A percentile compares a stretch with the other conserved stretches of the same genome.
Conservation (phyloP, 2,888 invertebrate species). For the Geophilus truncorum region DNA sequence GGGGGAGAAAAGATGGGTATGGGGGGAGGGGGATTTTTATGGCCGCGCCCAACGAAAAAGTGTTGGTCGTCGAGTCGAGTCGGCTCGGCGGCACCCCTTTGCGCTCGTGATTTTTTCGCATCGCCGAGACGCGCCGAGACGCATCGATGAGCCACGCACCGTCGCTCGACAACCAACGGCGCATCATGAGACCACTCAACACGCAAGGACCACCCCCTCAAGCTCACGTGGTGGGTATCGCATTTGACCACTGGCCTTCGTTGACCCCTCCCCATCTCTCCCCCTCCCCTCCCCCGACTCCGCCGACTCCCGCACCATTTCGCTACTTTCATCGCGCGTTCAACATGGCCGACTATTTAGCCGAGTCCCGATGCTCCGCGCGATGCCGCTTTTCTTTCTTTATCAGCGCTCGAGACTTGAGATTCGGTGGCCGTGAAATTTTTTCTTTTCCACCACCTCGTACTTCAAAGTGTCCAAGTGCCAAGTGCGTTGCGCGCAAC, state of each 20-base stretch:
- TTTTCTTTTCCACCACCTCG: neutral
- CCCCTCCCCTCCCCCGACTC: neutral
- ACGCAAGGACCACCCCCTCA: slow-evolving; percentile 30
- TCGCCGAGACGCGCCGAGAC: slow-evolving; percentile 20
- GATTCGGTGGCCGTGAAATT: neutral
- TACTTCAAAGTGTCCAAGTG: neutral
- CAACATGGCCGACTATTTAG: slow-evolving; percentile 5
- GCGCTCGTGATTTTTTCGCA: slow-evolving; percentile 30
- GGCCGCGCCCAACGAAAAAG: slow-evolving; percentile 29
- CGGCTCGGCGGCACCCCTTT: slow-evolving; percentile 29
- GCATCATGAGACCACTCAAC: slow-evolving; percentile 31
- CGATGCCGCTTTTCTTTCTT: neutral
- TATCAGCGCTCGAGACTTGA: neutral
- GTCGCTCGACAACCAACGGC: neutral
- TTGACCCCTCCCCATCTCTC: slow-evolving; percentile 3
- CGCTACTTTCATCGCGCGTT: neutral
- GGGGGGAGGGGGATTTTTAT: slow-evolving; percentile 30
- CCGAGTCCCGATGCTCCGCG: neutral
- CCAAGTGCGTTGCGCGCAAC: slow-evolving; percentile 11
- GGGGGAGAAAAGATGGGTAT: slow-evolving; percentile 23
- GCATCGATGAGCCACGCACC: slow-evolving; percentile 25
- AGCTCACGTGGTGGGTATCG: slow-evolving; percentile 32
- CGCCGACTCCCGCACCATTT: neutral
- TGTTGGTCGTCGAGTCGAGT: slow-evolving; percentile 25
- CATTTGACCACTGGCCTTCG: slow-evolving; percentile 18